Evolutionary conservation across 2,888 invertebrate genomes (phyloP).

Genomic region (Drosophila meridionalis): DNA sequence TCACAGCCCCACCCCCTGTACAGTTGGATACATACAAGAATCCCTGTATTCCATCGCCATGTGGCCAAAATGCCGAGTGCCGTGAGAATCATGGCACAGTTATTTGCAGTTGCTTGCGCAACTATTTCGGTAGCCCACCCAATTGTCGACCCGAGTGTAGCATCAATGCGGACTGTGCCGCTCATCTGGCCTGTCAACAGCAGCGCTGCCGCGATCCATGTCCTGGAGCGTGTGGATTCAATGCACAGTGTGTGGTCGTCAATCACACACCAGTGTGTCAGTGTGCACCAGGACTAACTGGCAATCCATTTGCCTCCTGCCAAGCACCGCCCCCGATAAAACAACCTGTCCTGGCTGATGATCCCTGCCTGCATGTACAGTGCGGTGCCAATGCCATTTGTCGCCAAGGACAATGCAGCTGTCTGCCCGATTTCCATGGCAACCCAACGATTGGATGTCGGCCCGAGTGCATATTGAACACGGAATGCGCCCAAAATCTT

Average conservation of each 20-base stretch:
- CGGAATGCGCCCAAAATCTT: constrained; percentile 88
- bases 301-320: constrained; percentile 90
- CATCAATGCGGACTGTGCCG: constrained; percentile 89
- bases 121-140: constrained; percentile 89
- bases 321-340: constrained; percentile 83
- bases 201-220: constrained; percentile 90
- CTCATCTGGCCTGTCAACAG: constrained; percentile 89
- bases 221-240: constrained; percentile 89
- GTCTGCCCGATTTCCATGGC: constrained; percentile 88
- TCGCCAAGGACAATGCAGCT: constrained; percentile 89
- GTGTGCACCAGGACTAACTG: constrained; percentile 87
- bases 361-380: constrained; percentile 90
- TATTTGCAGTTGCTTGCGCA: constrained; percentile 88
- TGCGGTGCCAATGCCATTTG: constrained; percentile 90
- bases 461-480: constrained; percentile 89
- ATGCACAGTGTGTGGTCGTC: constrained; percentile 88
- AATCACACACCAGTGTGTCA: constrained; percentile 90
- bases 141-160: constrained; percentile 90
- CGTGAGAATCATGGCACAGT: constrained; percentile 87
- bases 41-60: constrained; percentile 91
- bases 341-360: constrained; percentile 84
- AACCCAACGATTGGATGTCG: constrained; percentile 89
- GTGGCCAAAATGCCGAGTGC: constrained; percentile 90
- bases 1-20: constrained; percentile 56
- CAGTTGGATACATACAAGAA: constrained; percentile 85